These are phyloP conservation scores for Scolanthus callimorphus DNA, from an alignment of 92 coral and sea anemone genomes.

Conservation along the genomic window DNA sequence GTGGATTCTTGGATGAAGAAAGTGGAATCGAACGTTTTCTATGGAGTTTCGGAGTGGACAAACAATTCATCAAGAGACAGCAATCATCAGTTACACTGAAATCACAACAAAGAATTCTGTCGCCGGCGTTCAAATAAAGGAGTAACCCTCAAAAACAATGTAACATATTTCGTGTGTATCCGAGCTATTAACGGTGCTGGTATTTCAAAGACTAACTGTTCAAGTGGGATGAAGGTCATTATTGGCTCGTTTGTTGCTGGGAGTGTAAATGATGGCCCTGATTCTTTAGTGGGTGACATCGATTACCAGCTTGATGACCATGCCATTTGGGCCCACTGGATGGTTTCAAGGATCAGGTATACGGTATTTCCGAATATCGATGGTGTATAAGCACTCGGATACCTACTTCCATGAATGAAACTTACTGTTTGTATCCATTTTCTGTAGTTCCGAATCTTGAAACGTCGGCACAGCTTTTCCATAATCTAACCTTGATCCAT, in stretches of 20 bases:
- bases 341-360: slow-evolving; percentile 74
- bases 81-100: slow-evolving; percentile 11
- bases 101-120: slow-evolving; percentile 31
- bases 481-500: slow-evolving; percentile 62
- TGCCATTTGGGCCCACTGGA: slow-evolving; percentile 86
- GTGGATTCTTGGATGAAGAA: slow-evolving; percentile 67
- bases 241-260: slow-evolving; percentile 74
- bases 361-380: slow-evolving; percentile 46
- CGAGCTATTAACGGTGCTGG: slow-evolving; percentile 78
- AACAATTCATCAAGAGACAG: slow-evolving; percentile 5
- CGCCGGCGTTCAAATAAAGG: slow-evolving; percentile 55
- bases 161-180: slow-evolving; percentile 61
- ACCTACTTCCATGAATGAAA: slow-evolving; percentile 2
- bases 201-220: slow-evolving; percentile 56
- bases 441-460: slow-evolving; percentile 32
- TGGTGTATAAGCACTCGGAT: slow-evolving; percentile 67
- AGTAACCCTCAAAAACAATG: slow-evolving; percentile 48
- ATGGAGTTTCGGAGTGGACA: slow-evolving; percentile 54
- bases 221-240: slow-evolving; percentile 49
- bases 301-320: slow-evolving; percentile 81
- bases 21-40: slow-evolving; percentile 60
- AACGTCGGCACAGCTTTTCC: slow-evolving; percentile 58
- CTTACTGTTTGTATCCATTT: slow-evolving; percentile 51
- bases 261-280: slow-evolving; percentile 75
- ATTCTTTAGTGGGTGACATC: slow-evolving; percentile 25